Base-by-base conservation (phyloP, 2,888 invertebrate genomes). In the Agonum fuliginosum region DNA sequence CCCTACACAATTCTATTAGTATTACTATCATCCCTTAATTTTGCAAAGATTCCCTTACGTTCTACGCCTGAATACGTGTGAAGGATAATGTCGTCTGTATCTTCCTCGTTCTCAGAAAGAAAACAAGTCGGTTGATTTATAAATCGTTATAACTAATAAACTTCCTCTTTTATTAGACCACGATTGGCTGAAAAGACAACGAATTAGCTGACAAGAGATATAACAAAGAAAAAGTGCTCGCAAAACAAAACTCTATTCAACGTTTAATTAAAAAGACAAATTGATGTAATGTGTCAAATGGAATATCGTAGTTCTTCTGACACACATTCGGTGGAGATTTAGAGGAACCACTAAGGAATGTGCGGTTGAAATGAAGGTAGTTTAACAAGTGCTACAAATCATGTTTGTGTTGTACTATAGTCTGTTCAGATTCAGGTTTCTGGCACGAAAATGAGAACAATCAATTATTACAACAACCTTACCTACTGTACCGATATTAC, bases 181-280 rank as follows among this genome's bases (percentile, higher is more conserved):
- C n/a, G 54, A 54, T 54, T 54, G 54, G 54, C 12, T 22, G 54
- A 10, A n/a, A 1, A 54, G 22, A 48, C 10, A n/a, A 48, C 10
- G 20, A 48, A 48, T 48, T 48, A 48, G 19, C 19, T 48, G 48
- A 10, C 48, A 48, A 48, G 8, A 20, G 20, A 48, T 48, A 22
- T 48, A 22, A 54, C 24, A 54, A 24, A 54, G 48, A 51, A 51
- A 19, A 24, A 19, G 12, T 34, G 8, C 2, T n/a, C 51, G 22
- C 10, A 51, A 51, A 51, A 22, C 51, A 20, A 54, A 54, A 54
- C 22, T 22, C 54, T 54, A 54, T 24, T 54, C 54, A 54, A 54
- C 3, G 10, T 54, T 54, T 54, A 24, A 20, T 54, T 54, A n/a
- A 54, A 54, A 54, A 24, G n/a, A 20, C 5, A n/a, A 54, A 6